Conservation (phyloP, 2,797 vertebrate genomes). For the Schizothorax lantsangensis region DNA sequence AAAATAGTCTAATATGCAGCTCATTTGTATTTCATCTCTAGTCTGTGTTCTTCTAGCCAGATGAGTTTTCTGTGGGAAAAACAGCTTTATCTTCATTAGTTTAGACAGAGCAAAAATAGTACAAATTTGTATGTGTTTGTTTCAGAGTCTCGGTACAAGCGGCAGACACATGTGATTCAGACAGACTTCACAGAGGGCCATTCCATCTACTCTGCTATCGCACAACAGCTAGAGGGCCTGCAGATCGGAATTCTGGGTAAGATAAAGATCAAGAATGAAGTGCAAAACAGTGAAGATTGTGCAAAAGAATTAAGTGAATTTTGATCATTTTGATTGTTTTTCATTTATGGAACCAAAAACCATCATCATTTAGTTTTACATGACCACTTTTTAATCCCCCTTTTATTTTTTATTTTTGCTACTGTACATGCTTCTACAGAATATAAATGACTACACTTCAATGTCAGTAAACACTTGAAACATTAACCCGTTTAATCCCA, state of each 20-base stretch:
- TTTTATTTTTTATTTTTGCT: neutral
- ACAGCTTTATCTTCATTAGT: neutral
- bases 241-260: constrained; percentile 85
- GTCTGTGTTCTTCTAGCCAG: neutral
- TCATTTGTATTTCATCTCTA: neutral
- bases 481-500: no score
- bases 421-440: neutral
- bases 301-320: neutral
- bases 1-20: neutral
- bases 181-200: constrained; percentile 79
- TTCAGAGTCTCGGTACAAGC: constrained; percentile 72
- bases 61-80: neutral
- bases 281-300: neutral
- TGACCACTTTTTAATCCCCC: neutral
- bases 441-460: neutral
- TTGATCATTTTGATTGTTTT: neutral
- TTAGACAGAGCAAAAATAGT: constrained; percentile 5
- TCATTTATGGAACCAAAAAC: neutral
- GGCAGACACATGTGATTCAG: constrained; percentile 74
- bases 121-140: constrained; percentile 38
- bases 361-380: no score
- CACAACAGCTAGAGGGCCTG: constrained; percentile 71
- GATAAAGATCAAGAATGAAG: neutral
- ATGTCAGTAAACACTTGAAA: neutral
- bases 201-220: constrained; percentile 77